Percentiles rank a stretch among this genome's conserved stretches.
These are phyloP conservation scores for Pleuronectes platessa DNA, from an alignment of 2,113 vertebrate genomes.

Conservation along the genomic window DNA sequence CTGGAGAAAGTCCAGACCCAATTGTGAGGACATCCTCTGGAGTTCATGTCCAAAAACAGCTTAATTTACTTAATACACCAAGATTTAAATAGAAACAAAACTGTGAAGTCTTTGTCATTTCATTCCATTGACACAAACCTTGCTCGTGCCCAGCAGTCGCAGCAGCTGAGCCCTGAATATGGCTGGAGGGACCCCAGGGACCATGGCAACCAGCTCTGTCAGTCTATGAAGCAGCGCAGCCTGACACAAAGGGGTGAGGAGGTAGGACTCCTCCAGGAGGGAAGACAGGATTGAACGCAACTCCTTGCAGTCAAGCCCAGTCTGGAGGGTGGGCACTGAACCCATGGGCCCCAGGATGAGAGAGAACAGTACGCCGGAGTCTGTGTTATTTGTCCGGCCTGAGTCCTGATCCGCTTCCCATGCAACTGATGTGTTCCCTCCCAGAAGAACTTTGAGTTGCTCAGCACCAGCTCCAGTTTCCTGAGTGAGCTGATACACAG, in stretches of 20 bases:
- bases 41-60: too few species aligned
- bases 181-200: constrained; percentile 84
- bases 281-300: constrained; percentile 83
- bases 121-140: constrained; percentile 54
- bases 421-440: constrained; percentile 64
- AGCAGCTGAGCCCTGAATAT: constrained; percentile 90
- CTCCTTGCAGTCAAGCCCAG: constrained; percentile 84
- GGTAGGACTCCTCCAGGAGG: constrained; percentile 87
- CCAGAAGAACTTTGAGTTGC: constrained; percentile 77
- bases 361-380: constrained; percentile 58
- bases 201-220: constrained; percentile 85
- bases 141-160: constrained; percentile 86
- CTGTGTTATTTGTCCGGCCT: not conserved
- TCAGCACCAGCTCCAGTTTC: constrained; percentile 57
- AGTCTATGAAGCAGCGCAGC: constrained; percentile 84
- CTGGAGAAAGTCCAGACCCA: too few species aligned
- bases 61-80: too few species aligned
- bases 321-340: constrained; percentile 73
- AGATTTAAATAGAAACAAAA: too few species aligned
- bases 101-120: too few species aligned
- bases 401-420: constrained; percentile 72
- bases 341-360: constrained; percentile 59
- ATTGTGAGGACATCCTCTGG: too few species aligned
- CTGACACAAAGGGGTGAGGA: constrained; percentile 86
- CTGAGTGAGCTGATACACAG: constrained; percentile 74